Percentiles rank a stretch among this genome's conserved stretches.
These are phyloP conservation scores for Mastigias papua DNA, from an alignment of 30 jellyfish, hydroid and myxozoan genomes.

Conservation along the genomic window DNA sequence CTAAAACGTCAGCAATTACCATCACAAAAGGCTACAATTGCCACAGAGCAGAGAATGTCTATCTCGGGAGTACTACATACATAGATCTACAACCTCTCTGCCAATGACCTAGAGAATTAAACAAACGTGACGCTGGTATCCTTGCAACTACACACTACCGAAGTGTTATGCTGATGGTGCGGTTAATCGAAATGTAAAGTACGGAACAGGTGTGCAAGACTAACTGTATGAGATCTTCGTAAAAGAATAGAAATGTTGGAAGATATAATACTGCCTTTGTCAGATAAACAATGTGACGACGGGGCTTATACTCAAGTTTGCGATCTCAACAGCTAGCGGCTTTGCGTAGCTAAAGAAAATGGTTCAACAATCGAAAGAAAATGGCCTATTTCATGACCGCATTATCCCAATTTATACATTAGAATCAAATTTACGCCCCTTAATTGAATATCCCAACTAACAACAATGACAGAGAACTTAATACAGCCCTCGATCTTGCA, in stretches of 20 bases:
- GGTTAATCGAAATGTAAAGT: not conserved
- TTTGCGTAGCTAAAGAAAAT: constrained; percentile 6
- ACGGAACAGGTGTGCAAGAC: constrained; percentile 7
- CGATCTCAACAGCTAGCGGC: not conserved
- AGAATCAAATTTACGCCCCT: not conserved
- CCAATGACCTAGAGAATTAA: not conserved
- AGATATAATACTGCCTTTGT: not conserved
- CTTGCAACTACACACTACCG: not conserved
- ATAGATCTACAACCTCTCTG: not conserved
- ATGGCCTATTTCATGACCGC: not conserved
- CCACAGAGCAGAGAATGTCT: too few species aligned
- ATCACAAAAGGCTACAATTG: too few species aligned
- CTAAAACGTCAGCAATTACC: too few species aligned
- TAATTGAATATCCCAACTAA: not conserved
- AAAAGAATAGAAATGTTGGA: not conserved
- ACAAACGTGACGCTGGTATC: not conserved
- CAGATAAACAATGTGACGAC: not conserved
- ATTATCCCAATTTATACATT: not conserved
- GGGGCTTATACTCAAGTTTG: not conserved
- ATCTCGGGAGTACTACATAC: too few species aligned
- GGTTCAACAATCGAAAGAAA: not conserved
- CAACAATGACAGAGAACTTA: not conserved
- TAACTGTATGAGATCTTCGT: not conserved
- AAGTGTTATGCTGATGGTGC: not conserved
- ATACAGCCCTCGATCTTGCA: not conserved